phyloP scores from a whole-genome alignment of 2,888 invertebrate genomes.

The Byasa hedistus region DNA sequence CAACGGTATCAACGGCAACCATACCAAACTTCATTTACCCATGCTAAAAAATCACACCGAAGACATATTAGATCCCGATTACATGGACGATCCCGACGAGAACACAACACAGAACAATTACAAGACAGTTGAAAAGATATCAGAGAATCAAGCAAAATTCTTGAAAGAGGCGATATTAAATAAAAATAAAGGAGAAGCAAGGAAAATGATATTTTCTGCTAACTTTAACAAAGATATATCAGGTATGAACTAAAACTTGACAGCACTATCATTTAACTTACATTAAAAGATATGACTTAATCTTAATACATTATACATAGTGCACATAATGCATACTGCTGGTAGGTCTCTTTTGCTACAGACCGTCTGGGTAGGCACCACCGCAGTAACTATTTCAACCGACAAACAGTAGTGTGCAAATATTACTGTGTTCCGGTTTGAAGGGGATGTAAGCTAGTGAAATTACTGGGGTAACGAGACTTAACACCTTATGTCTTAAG shows the following conservation, averaged over 20 bases:
- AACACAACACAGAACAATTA: slow-evolving; percentile 7
- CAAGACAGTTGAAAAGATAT: slow-evolving; percentile 7
- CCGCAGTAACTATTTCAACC: too few species aligned
- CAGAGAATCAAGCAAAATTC: not conserved
- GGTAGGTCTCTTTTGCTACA: too few species aligned
- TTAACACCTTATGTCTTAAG: too few species aligned
- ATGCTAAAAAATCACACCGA: slow-evolving; percentile 28
- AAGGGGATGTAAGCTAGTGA: too few species aligned
- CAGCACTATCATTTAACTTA: not conserved
- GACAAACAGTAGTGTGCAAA: too few species aligned
- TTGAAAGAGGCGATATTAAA: not conserved
- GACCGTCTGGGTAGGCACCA: too few species aligned
- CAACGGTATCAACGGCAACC: not conserved
- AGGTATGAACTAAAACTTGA: not conserved
- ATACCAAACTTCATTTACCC: slow-evolving; percentile 36
- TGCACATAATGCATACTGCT: too few species aligned
- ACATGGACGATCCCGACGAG: slow-evolving; percentile 24
- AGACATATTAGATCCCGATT: slow-evolving; percentile 25
- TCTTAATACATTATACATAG: too few species aligned
- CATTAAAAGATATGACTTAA: too few species aligned
- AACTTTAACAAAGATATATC: slow-evolving; percentile 5
- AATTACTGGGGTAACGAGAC: too few species aligned
- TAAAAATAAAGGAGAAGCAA: not conserved
- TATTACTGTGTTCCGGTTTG: too few species aligned
- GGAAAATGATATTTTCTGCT: slow-evolving; percentile 14